Evolutionary conservation across 2,113 vertebrate genomes (phyloP).

Genomic region (Ceyx margarethae): DNA sequence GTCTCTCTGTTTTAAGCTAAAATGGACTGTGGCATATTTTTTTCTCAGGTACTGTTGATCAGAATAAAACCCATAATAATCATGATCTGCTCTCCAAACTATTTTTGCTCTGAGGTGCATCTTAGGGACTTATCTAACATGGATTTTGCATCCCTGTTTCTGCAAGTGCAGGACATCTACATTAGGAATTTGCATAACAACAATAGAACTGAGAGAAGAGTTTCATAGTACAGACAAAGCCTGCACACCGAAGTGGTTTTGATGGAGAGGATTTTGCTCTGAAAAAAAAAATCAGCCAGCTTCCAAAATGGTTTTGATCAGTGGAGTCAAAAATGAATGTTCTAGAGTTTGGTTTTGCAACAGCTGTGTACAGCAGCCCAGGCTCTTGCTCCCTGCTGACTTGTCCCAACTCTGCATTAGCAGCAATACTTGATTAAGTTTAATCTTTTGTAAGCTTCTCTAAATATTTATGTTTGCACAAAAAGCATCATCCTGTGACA

Average conservation of each 20-base stretch:
- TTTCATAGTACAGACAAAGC: neutral
- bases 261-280: neutral
- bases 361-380: constrained; percentile 24
- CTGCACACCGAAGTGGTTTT: neutral
- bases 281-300: neutral
- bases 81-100: neutral
- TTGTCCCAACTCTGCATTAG: neutral
- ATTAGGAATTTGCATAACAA: neutral
- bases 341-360: neutral
- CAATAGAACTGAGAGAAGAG: neutral
- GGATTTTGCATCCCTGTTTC: neutral
- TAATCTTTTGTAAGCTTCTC: constrained; percentile 37
- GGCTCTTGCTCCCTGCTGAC: neutral
- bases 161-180: neutral
- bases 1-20: neutral
- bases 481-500: neutral
- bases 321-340: neutral
- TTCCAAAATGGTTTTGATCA: constrained; percentile 9
- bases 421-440: neutral
- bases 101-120: neutral
- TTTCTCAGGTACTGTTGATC: neutral
- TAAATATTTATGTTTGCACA: constrained; percentile 42
- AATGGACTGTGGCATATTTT: neutral
- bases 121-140: neutral
- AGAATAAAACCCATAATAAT: neutral